Evolutionary conservation across 1,140 invertebrate species (phyloP).

Genomic region (Diorhabda sublineata): DNA sequence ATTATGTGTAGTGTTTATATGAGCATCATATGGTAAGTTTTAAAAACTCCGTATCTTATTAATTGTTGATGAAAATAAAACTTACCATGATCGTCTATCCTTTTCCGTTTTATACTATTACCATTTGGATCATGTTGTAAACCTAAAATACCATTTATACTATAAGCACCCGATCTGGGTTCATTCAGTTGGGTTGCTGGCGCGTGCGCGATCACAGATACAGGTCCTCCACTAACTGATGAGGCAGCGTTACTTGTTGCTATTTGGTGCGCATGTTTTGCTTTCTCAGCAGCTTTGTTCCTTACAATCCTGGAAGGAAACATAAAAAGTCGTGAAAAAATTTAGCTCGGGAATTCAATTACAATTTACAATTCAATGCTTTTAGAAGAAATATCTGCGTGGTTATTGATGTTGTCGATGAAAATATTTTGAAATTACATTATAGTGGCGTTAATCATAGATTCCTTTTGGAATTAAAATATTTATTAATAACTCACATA

Average conservation of each 20-base stretch:
- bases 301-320: conserved; percentile 77
- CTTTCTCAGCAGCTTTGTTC: conserved; percentile 94
- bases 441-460: too few species aligned
- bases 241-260: conserved; percentile 55
- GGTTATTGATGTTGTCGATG: too few species aligned
- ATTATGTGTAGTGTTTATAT: too few species aligned
- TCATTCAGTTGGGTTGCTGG: conserved; percentile 51
- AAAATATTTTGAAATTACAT: too few species aligned
- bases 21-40: too few species aligned
- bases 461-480: too few species aligned
- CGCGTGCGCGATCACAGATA: conserved; percentile 66
- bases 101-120: conserved; percentile 68
- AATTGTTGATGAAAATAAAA: conserved; percentile 11
- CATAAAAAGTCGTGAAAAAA: neutral
- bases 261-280: conserved; percentile 83
- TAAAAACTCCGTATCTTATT: neutral
- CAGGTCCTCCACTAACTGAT: conserved; percentile 50
- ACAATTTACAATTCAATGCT: too few species aligned
- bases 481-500: too few species aligned
- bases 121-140: conserved; percentile 74
- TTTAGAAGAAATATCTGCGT: too few species aligned
- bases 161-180: conserved; percentile 71
- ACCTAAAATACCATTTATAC: conserved; percentile 93
- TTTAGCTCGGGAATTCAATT: too few species aligned
- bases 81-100: conserved; percentile 64